These are phyloP conservation scores for Xestia sexstrigata DNA, from an alignment of 2,888 invertebrate species.

Conservation along the genomic window DNA sequence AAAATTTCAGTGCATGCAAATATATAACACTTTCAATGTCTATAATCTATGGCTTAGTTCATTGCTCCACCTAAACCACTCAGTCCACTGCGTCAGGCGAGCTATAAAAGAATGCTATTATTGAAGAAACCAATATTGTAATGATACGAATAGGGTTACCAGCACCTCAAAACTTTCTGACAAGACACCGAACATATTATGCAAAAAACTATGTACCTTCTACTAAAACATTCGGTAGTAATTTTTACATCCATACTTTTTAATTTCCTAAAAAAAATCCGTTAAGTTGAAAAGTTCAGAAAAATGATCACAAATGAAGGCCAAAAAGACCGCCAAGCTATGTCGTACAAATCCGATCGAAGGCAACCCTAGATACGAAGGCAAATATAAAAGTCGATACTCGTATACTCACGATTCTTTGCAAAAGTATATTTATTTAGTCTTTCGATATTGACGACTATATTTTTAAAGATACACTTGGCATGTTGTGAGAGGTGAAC, in stretches of 20 bases:
- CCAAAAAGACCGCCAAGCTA: not conserved
- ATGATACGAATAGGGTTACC: slow-evolving; percentile 20
- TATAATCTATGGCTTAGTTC: slow-evolving; percentile 50
- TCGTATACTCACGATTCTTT: slow-evolving; percentile 26
- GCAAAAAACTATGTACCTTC: not conserved
- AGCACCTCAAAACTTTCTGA: not conserved
- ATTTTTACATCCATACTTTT: not conserved
- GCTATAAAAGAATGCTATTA: slow-evolving; percentile 50
- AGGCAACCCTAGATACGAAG: not conserved
- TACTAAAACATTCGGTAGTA: not conserved
- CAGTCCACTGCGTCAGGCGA: slow-evolving; percentile 33
- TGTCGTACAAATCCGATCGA: not conserved
- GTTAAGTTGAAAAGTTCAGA: not conserved
- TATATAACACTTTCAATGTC: slow-evolving; percentile 42
- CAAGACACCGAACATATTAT: not conserved
- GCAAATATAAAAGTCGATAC: slow-evolving; percentile 39
- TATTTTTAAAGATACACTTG: slow-evolving; percentile 44
- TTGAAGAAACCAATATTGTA: slow-evolving; percentile 54
- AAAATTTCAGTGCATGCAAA: slow-evolving; percentile 24
- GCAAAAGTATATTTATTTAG: slow-evolving; percentile 52
- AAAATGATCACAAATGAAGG: not conserved
- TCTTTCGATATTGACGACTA: slow-evolving; percentile 20
- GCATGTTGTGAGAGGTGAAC: slow-evolving; percentile 38
- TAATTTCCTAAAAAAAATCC: not conserved
- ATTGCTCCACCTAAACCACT: slow-evolving; percentile 54